A percentile compares a stretch with the other conserved stretches of the same genome.
phyloP scores from a whole-genome alignment of 2,113 vertebrate species.

The Paralichthys olivaceus region DNA sequence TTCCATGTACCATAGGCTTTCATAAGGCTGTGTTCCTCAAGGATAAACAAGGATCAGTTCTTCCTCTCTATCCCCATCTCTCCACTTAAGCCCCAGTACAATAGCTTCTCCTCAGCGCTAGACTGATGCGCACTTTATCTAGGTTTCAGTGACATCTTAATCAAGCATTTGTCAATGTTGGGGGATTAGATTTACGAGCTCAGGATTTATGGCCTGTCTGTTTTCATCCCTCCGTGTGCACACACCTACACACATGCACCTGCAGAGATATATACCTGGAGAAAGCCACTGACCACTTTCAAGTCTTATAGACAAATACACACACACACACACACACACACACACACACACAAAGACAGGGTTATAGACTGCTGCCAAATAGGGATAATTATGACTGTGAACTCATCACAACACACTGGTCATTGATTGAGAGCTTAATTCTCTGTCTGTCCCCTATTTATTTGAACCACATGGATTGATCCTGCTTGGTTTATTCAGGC shows the following conservation, averaged over 20 bases:
- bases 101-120: conserved; percentile 61
- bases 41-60: conserved; percentile 60
- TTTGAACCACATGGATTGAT: conserved; percentile 69
- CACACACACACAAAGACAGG: conserved; percentile 20
- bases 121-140: conserved; percentile 79
- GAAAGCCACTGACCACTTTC: conserved; percentile 16
- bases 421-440: conserved; percentile 75
- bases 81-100: conserved; percentile 48
- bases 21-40: conserved; percentile 36
- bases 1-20: conserved; percentile 23
- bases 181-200: conserved; percentile 79
- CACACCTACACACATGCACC: conserved; percentile 14
- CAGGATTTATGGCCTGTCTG: conserved; percentile 73
- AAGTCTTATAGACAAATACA: conserved; percentile 34
- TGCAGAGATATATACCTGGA: conserved; percentile 27
- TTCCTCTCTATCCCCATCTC: conserved; percentile 45
- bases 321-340: conserved; percentile 3
- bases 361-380: conserved; percentile 51
- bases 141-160: conserved; percentile 82
- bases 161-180: conserved; percentile 84
- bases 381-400: conserved; percentile 60
- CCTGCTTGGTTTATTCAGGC: conserved; percentile 57
- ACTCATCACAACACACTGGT: conserved; percentile 48
- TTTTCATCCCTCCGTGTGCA: conserved; percentile 33
- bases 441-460: conserved; percentile 63